Base-by-base conservation (phyloP, 2,797 vertebrate species). In the Sebastes baramenuke region DNA sequence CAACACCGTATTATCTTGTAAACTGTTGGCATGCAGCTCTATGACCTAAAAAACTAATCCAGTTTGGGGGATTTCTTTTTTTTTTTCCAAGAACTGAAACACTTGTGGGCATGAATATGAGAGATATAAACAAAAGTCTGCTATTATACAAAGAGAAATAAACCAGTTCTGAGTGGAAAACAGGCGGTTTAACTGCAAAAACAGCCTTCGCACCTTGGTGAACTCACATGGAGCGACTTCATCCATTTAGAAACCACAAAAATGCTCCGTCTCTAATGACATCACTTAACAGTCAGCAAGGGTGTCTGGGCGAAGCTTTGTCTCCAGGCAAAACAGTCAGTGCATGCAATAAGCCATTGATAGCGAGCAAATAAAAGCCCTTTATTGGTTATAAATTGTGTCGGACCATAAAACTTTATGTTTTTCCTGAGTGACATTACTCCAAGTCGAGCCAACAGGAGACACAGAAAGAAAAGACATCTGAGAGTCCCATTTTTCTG, bases 371-470 rank as follows among this genome's bases (percentile, higher is more conserved):
- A 92, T 94, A 89, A 93, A 94, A 91, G 71, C 9, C 70, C 87
- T 94, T 93, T 90, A 93, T 89, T 91, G 89, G 72, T 87, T 78
- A 91, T 93, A 93, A 93, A 91, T 87, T 65, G 79, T 81, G 70
- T 84, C n/a, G 75, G 87, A 61, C 82, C 88, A 88, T 93, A 93
- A 92, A 90, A 86, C 84, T 89, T 92, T 87, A 92, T 88, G 89
- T 77, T 88, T 84, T 85, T 84, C 80, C 79, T 64, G 62, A 89
- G 88, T 88, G 88, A 90, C 89, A 90, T 68, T 67, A 49, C 71
- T 62, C 76, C 14, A 62, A 75, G 73, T 83, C 32, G 2, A 83
- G 74, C 80, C 70, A 87, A 75, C 49, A 14, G 73, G 66, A 87
- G 75, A 88, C 77, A 77, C 1, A 29, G 62, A 22, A 11, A 86